These are phyloP conservation scores for Buceros bicornis DNA, from an alignment of 2,797 vertebrate genomes.

Conservation along the genomic window DNA sequence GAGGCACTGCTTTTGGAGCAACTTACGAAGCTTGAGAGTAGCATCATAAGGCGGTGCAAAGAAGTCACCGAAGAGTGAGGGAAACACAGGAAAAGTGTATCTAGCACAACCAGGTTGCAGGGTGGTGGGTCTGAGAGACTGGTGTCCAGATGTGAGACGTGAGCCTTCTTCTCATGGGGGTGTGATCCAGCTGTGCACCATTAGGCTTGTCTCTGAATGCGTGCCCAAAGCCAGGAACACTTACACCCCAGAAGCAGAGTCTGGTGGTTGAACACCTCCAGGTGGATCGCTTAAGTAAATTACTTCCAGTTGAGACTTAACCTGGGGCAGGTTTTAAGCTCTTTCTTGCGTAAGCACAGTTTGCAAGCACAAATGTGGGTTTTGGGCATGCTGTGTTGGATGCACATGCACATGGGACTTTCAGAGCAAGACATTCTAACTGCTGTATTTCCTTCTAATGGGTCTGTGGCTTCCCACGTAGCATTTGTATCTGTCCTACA, in stretches of 20 bases:
- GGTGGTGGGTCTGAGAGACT: slow-evolving; percentile 13
- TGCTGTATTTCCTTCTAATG: not conserved
- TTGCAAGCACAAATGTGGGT: slow-evolving; percentile 4
- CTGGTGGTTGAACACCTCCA: slow-evolving; percentile 58
- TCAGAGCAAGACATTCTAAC: slow-evolving; percentile 34
- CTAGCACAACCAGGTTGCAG: not conserved
- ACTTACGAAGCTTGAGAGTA: not conserved
- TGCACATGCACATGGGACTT: not conserved
- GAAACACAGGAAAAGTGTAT: not conserved
- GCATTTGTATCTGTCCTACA: not conserved
- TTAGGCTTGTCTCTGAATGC: slow-evolving; percentile 8
- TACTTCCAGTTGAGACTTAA: slow-evolving; percentile 49
- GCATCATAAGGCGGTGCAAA: not conserved
- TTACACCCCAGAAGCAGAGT: slow-evolving; percentile 17
- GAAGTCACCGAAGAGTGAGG: not conserved
- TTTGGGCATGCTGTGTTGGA: not conserved
- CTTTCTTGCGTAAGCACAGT: slow-evolving; percentile 35
- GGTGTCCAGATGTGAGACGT: slow-evolving; percentile 45
- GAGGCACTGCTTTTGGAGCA: no score
- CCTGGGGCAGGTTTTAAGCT: slow-evolving; percentile 40
- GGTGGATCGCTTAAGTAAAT: slow-evolving; percentile 48
- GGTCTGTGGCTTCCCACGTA: not conserved
- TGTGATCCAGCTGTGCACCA: slow-evolving; percentile 38
- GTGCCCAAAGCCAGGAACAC: slow-evolving; percentile 13
- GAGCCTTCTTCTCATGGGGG: not conserved